These are phyloP conservation scores for Falcunculus frontatus DNA, from an alignment of 2,113 vertebrate genomes.

Conservation along the genomic window DNA sequence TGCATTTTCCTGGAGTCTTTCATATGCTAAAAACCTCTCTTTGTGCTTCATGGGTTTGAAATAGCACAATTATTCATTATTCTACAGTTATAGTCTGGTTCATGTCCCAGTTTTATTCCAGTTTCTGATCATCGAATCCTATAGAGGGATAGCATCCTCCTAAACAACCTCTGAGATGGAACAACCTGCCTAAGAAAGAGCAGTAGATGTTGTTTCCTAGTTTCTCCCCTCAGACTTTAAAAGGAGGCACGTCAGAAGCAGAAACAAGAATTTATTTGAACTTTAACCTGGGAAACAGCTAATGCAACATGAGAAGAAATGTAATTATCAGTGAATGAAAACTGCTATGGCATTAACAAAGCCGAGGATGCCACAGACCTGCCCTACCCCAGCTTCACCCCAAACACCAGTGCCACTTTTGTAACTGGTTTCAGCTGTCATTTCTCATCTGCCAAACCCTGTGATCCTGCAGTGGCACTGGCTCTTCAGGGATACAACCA, in stretches of 20 bases:
- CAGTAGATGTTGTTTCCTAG: not conserved
- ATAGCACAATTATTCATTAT: constrained; percentile 33
- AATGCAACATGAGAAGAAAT: not conserved
- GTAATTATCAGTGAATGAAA: not conserved
- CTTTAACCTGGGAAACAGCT: not conserved
- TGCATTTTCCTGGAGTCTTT: constrained; percentile 10
- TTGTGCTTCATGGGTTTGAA: not conserved
- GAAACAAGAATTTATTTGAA: not conserved
- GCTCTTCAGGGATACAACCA: not conserved
- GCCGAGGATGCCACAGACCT: not conserved
- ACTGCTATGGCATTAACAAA: not conserved
- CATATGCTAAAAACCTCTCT: constrained; percentile 23
- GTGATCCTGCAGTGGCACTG: not conserved
- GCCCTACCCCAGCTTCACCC: not conserved
- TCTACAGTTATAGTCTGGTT: not conserved
- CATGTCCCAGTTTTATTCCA: constrained; percentile 7
- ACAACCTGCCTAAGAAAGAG: not conserved
- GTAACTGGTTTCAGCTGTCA: not conserved
- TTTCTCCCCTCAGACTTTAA: not conserved
- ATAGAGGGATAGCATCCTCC: not conserved
- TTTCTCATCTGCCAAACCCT: not conserved
- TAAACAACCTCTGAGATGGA: not conserved
- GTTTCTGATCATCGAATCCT: not conserved
- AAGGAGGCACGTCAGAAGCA: not conserved
- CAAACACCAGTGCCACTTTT: not conserved